These are phyloP conservation scores for Octopus bimaculoides DNA, from an alignment of 1,140 invertebrate genomes.

Conservation along the genomic window DNA sequence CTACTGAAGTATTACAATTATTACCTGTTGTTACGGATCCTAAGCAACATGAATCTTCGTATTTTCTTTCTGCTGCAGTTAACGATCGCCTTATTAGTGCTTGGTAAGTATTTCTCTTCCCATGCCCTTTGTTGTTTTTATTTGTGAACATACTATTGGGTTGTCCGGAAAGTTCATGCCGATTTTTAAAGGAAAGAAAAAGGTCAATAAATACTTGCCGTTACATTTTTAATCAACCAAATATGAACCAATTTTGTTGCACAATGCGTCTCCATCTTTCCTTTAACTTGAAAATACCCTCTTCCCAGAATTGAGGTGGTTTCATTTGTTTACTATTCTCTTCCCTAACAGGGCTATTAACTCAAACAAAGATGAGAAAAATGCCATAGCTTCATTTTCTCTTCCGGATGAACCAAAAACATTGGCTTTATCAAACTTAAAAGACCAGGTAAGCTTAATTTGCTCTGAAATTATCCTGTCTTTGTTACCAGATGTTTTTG, in stretches of 20 bases:
- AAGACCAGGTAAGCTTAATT: slow-evolving; percentile 24
- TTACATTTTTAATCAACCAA: no score
- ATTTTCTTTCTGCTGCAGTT: slow-evolving; percentile 66
- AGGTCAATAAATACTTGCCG: no score
- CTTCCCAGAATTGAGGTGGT: no score
- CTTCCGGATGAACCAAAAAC: slow-evolving; percentile 68
- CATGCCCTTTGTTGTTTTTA: no score
- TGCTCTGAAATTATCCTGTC: background rate
- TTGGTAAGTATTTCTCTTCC: slow-evolving; percentile 58
- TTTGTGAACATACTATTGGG: no score
- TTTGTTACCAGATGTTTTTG: no score
- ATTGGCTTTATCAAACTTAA: slow-evolving; percentile 54
- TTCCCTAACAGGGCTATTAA: slow-evolving; percentile 40
- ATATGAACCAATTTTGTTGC: no score
- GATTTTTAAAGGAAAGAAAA: no score
- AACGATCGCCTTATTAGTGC: slow-evolving; percentile 64
- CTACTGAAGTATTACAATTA: slow-evolving; percentile 64
- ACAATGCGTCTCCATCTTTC: no score
- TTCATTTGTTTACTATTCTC: background rate
- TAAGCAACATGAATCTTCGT: slow-evolving; percentile 46
- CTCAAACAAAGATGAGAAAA: slow-evolving; percentile 36
- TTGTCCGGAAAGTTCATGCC: no score
- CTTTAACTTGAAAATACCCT: no score
- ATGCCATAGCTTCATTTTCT: slow-evolving; percentile 60
- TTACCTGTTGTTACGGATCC: slow-evolving; percentile 53